Evolutionary conservation across 2,888 invertebrate species (phyloP).

Genomic region (Monopis laevigella): DNA sequence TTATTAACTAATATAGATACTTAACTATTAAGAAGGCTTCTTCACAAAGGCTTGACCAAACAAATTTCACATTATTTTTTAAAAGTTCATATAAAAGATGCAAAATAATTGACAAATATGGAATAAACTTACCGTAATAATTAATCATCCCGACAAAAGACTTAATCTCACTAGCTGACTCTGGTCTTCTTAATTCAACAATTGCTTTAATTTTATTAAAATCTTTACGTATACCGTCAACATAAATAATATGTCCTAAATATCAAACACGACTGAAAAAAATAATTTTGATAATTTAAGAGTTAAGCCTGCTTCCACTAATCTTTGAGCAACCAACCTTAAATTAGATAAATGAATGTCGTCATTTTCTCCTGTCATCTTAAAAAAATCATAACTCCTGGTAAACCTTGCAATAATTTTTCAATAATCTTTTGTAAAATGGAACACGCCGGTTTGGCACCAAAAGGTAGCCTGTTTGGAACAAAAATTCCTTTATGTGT

Average conservation of each 20-base stretch:
- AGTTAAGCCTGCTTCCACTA: not conserved
- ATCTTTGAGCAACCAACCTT: slow-evolving; percentile 14
- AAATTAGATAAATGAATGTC: slow-evolving; percentile 13
- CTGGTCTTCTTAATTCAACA: slow-evolving; percentile 12
- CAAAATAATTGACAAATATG: too few species aligned
- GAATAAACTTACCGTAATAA: too few species aligned
- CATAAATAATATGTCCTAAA: slow-evolving; percentile 18
- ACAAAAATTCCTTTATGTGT: slow-evolving; percentile 12
- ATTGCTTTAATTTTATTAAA: slow-evolving; percentile 11
- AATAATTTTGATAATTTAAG: not conserved
- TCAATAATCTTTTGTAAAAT: not conserved
- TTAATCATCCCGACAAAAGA: too few species aligned
- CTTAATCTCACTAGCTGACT: too few species aligned
- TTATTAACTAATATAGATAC: slow-evolving; percentile 11
- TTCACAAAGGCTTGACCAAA: slow-evolving; percentile 12
- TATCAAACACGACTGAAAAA: slow-evolving; percentile 13
- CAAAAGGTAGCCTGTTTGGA: not conserved
- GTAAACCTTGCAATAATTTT: not conserved
- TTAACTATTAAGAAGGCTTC: slow-evolving; percentile 13
- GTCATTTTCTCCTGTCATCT: not conserved
- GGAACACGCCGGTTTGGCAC: not conserved
- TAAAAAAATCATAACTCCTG: not conserved
- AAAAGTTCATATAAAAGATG: too few species aligned
- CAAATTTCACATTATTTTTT: too few species aligned
- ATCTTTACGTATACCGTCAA: slow-evolving; percentile 18